A percentile compares a stretch with the other conserved stretches of the same genome.
Evolutionary conservation across 2,888 invertebrate genomes (phyloP).

Genomic region (Aspidapion aeneum): DNA sequence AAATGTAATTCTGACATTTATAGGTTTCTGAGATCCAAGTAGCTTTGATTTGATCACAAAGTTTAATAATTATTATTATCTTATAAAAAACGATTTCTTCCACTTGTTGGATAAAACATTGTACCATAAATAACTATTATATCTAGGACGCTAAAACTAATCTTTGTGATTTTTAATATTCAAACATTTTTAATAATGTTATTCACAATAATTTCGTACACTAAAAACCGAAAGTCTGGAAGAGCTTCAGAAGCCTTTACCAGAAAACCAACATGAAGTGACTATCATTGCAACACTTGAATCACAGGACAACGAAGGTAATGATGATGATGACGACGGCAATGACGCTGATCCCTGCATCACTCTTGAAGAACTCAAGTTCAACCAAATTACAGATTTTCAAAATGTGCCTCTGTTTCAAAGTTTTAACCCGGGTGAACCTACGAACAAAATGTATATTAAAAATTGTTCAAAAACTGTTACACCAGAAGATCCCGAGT

Average conservation of each 20-base stretch:
- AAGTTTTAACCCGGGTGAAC: constrained; percentile 79
- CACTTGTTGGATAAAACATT: too few relatives aligned
- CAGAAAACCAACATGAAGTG: background rate
- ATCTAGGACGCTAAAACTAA: too few relatives aligned
- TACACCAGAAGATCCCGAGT: constrained; percentile 67
- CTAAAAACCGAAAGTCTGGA: constrained; percentile 40
- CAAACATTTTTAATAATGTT: too few relatives aligned
- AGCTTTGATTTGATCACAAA: too few relatives aligned
- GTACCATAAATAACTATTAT: too few relatives aligned
- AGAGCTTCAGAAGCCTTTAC: constrained; percentile 1
- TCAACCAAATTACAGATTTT: constrained; percentile 72
- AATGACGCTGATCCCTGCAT: constrained; percentile 47
- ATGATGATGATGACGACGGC: constrained; percentile 24
- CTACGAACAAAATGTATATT: constrained; percentile 82
- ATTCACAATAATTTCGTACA: too few relatives aligned
- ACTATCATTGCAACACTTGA: constrained; percentile 1
- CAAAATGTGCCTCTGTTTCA: constrained; percentile 75
- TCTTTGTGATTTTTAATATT: too few relatives aligned
- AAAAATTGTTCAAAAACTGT: constrained; percentile 87
- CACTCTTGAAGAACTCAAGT: constrained; percentile 60
- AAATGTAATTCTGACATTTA: too few relatives aligned
- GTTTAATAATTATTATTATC: too few relatives aligned
- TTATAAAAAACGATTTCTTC: too few relatives aligned
- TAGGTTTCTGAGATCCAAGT: too few relatives aligned
- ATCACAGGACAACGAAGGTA: constrained; percentile 15